Base-by-base conservation (phyloP, 2,888 invertebrate genomes). In the Antitype chi region DNA sequence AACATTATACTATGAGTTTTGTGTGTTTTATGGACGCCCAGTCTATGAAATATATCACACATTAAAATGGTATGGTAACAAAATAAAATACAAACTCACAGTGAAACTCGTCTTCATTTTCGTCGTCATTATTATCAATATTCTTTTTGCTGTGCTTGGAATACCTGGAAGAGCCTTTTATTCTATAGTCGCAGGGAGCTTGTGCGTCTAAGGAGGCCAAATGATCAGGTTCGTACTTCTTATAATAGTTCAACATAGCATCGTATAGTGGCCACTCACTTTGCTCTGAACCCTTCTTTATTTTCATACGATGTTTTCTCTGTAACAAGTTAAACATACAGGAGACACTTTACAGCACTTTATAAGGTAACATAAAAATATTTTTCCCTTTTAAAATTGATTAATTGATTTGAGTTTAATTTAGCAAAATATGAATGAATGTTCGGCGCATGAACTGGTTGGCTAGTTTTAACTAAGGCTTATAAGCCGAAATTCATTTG, bases 231-330 rank as follows among this genome's bases (percentile, higher is more conserved):
- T 96, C 95, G 70, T 89, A 89, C 55, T 89, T 92, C 70, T 91
- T 87, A 80, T 93, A 94, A 88, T 95, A 95, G 43, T 85, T 88
- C 32, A 94, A 81, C 94, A 96, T 92, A 0, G 90, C 76, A 1
- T 93, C 91, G 79, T 95, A 96, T 1, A 95, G 82, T 0, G 94
- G 90, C 96, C 96, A 96, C 43, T 94, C 92, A 7, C 91, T 89
- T 4, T 87, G 78, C 6, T 90, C 91, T 0, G 85, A 85, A 20
- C 92, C 91, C 70, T 93, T 94, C 72, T 92, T 94, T 23, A 94
- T 55, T 86, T 92, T 92, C 59, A 94, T 78, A 23, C 96, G 93
- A 86, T 96, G 94, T 86, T 96, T 96, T 74, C 96, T 93, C 96
- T 96, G 87, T 13, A 91, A 92, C 20, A 78, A 77, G 28, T 49